Base-by-base conservation (phyloP, 1,140 invertebrate species). In the Polypedilum pembai region DNA sequence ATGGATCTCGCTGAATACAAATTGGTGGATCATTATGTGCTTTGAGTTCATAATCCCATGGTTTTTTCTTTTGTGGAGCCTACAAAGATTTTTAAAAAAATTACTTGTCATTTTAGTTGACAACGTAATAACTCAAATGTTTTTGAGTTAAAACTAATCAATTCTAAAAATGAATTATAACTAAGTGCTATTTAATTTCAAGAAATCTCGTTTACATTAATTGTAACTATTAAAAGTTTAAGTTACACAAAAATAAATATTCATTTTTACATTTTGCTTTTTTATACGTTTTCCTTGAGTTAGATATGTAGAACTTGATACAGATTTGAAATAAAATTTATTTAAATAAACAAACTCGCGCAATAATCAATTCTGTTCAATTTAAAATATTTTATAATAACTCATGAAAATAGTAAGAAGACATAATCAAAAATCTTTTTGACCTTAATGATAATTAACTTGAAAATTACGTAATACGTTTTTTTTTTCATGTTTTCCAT, bases 1-100 rank as follows among this genome's bases (percentile, higher is more conserved):
- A 91, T 8, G 89, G 88, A 80, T 91, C 90, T 8, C 88, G 83
- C 79, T 94, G 92, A 18, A 88, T 87, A 77, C 92, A 94, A 18
- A 89, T 84, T 0, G 86, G 82, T 0, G 88, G 86, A 76, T 88
- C 86, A 66, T 85, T 78, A 0, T 86, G 86, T 0, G 87, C 91
- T 56, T 88, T 82, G 1, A 85, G 78, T 1, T 86, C 80, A 1
- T 86, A 88, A 15, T 82, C 78, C 90, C 90, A 92, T 10, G 84
- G 76, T 2, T 81, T 77, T 33, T 85, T 79, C 7, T 88, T 84
- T 74, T 86, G 84, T 1, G 91, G 90, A 1, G 87, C 80, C 87
- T 90, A 78, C 56, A 82, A 82, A 74, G 45, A 79, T 76, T 3
- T 33, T 33, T 33, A 3, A 3, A 33, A 33, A 33, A 33, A 33